Percentiles rank a stretch among this genome's conserved stretches.
These are phyloP conservation scores for Thymallus thymallus DNA, from an alignment of 2,113 vertebrate species.

Conservation along the genomic window DNA sequence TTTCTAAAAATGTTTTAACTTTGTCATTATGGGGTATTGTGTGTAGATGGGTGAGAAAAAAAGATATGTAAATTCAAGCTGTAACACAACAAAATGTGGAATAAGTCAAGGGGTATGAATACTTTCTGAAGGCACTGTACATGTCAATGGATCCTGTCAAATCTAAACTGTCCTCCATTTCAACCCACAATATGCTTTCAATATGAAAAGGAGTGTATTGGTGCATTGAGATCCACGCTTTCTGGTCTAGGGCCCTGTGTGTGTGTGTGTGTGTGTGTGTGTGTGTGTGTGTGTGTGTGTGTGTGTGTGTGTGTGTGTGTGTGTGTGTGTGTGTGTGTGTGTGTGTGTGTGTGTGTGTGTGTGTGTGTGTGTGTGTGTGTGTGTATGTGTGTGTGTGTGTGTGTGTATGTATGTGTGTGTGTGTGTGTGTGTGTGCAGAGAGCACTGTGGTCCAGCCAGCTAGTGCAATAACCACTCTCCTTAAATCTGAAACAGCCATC, in stretches of 20 bases:
- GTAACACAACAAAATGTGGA: too few relatives aligned
- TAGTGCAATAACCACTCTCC: slow-evolving; percentile 12
- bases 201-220: neutral
- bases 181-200: neutral
- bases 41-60: too few relatives aligned
- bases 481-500: neutral
- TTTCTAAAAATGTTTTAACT: too few relatives aligned
- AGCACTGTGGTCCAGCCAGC: slow-evolving; percentile 45
- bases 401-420: slow-evolving; percentile 6
- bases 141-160: neutral
- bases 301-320: slow-evolving; percentile 33
- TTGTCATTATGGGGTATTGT: too few relatives aligned
- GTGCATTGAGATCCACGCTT: neutral
- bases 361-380: slow-evolving; percentile 33
- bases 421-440: slow-evolving; percentile 24
- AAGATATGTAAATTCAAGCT: too few relatives aligned
- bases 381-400: slow-evolving; percentile 29
- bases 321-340: slow-evolving; percentile 29
- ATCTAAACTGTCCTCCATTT: neutral
- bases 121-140: neutral
- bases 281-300: slow-evolving; percentile 28
- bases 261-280: slow-evolving; percentile 28
- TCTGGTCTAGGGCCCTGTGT: neutral
- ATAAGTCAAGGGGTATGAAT: too few relatives aligned
- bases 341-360: slow-evolving; percentile 28